These are phyloP conservation scores for Parnassius glacialis DNA, from an alignment of 2,888 invertebrate genomes.

Conservation along the genomic window DNA sequence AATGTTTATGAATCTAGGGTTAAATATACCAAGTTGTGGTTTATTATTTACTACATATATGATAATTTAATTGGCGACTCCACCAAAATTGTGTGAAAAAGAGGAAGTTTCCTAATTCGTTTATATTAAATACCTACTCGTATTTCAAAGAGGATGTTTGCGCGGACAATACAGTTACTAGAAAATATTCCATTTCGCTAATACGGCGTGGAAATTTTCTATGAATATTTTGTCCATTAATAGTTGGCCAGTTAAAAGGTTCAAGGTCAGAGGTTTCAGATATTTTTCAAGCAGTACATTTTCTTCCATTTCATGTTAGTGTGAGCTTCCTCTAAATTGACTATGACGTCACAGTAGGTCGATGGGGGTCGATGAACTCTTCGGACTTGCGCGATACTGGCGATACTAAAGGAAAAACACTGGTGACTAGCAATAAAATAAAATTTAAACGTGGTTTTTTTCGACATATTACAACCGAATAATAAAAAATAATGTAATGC, in stretches of 20 bases:
- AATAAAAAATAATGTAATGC: no score
- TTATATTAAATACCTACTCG: not conserved
- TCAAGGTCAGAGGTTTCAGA: no score
- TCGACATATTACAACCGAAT: no score
- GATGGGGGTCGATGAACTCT: conserved; percentile 22
- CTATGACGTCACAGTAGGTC: conserved; percentile 13
- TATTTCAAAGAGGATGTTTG: not conserved
- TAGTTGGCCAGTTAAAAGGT: no score
- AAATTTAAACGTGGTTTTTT: not conserved
- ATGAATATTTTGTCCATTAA: conserved; percentile 8
- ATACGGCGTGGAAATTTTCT: conserved; percentile 8
- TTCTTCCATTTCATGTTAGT: no score
- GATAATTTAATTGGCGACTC: no score
- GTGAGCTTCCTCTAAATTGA: not conserved
- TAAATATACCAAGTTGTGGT: no score
- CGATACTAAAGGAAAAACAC: conserved; percentile 19
- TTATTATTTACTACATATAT: no score
- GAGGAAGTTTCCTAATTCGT: not conserved
- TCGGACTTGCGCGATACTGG: conserved; percentile 7
- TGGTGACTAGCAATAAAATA: conserved; percentile 3
- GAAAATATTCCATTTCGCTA: conserved; percentile 3
- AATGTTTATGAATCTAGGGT: no score
- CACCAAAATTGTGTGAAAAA: no score
- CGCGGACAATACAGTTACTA: conserved; percentile 3
- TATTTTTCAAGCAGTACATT: no score